Percentiles rank a stretch among this genome's conserved stretches.
These are phyloP conservation scores for Pan troglodytes DNA, from an alignment of 2,113 vertebrate genomes.

Conservation along the genomic window NHGRI_mPanTro3-v2.1_pri NC_072403.2:129174501-129175000, in stretches of 20 bases:
- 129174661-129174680: background rate
- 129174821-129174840: background rate
- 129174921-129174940: background rate
- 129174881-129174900: background rate
- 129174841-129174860: background rate
- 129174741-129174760: background rate
- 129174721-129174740: background rate
- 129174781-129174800: background rate
- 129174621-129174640: background rate
- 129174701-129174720: background rate
- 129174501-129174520: too few species aligned
- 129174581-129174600: background rate
- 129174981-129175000: conserved; percentile 31
- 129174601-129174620: background rate
- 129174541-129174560: conserved; percentile 9
- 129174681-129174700: background rate
- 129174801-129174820: background rate
- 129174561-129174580: background rate
- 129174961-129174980: conserved; percentile 27
- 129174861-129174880: background rate
- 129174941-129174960: background rate
- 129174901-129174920: background rate
- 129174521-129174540: background rate
- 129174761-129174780: background rate
- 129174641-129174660: background rate